A percentile compares a stretch with the other conserved stretches of the same genome.
These are phyloP conservation scores for Philereme transversata DNA, from an alignment of 2,888 invertebrate genomes.

Conservation along the genomic window DNA sequence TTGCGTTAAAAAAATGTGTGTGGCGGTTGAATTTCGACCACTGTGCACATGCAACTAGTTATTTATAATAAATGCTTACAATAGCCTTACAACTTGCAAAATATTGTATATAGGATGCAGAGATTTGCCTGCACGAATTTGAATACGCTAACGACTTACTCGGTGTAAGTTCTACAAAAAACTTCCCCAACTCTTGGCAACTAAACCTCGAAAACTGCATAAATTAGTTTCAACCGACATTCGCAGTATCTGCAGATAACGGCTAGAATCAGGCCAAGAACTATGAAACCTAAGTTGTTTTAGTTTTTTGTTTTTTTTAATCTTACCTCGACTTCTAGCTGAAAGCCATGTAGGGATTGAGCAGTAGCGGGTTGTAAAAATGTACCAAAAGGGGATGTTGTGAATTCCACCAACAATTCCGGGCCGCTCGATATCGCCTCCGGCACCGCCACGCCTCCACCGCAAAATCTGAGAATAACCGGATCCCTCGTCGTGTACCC, in stretches of 20 bases:
- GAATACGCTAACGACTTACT: slow-evolving; percentile 45
- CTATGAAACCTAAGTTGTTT: slow-evolving; percentile 8
- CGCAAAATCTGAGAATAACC: slow-evolving; percentile 94
- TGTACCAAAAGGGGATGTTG: slow-evolving; percentile 94
- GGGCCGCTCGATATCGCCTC: slow-evolving; percentile 94
- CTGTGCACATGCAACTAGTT: too few relatives aligned
- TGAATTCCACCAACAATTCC: slow-evolving; percentile 94
- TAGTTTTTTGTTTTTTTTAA: background rate
- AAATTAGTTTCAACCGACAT: slow-evolving; percentile 41
- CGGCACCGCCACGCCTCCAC: slow-evolving; percentile 93
- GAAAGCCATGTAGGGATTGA: slow-evolving; percentile 93
- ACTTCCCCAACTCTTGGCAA: slow-evolving; percentile 45
- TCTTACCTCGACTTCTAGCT: slow-evolving; percentile 89
- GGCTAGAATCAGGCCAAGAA: slow-evolving; percentile 27
- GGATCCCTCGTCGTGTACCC: slow-evolving; percentile 95
- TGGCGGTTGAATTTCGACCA: too few relatives aligned
- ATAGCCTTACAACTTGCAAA: slow-evolving; percentile 6
- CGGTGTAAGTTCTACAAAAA: slow-evolving; percentile 43
- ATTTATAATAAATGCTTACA: background rate
- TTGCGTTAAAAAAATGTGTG: too few relatives aligned
- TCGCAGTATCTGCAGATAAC: slow-evolving; percentile 38
- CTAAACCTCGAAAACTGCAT: slow-evolving; percentile 45
- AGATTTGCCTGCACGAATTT: slow-evolving; percentile 33
- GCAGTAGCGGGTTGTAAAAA: slow-evolving; percentile 91
- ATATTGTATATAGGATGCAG: slow-evolving; percentile 26